Conservation (phyloP, 2,888 invertebrate genomes). For the Ophioninae sp. region DNA sequence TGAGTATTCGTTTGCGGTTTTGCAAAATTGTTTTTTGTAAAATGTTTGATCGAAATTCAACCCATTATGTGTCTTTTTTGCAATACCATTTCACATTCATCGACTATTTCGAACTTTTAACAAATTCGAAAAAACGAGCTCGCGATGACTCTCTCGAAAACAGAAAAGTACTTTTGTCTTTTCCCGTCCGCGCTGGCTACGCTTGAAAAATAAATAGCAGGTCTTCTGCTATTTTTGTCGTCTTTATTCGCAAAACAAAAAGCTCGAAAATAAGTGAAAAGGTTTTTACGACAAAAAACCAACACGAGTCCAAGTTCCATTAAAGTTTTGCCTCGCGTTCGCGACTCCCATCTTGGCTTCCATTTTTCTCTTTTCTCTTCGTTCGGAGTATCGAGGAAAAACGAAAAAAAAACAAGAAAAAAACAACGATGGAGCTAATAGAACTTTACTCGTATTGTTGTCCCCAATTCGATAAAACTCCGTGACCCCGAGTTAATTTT, state of each 20-base stretch:
- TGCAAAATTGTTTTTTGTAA: no score
- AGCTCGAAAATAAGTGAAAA: constrained; percentile 21
- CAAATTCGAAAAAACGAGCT: background rate
- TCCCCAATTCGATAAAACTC: constrained; percentile 38
- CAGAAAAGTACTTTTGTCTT: constrained; percentile 14
- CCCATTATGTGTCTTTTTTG: background rate
- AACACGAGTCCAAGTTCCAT: constrained; percentile 39
- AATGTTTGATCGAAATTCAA: no score
- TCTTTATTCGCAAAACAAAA: constrained; percentile 31
- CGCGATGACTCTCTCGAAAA: background rate
- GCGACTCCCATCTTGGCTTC: constrained; percentile 8
- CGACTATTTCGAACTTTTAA: background rate
- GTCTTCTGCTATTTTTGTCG: constrained; percentile 24
- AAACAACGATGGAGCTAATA: constrained; percentile 32
- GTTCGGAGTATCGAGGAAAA: background rate
- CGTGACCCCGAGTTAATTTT: constrained; percentile 7
- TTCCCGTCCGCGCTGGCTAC: background rate
- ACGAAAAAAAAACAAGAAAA: constrained; percentile 15
- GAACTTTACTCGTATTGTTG: constrained; percentile 51
- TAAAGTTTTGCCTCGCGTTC: constrained; percentile 44
- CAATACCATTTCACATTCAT: background rate
- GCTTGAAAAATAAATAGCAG: constrained; percentile 35
- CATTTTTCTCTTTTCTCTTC: constrained; percentile 30
- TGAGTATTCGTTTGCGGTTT: no score
- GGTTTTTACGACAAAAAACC: constrained; percentile 1